phyloP scores from a whole-genome alignment of 2,888 invertebrate species.

The Strigamia crassipes region DNA sequence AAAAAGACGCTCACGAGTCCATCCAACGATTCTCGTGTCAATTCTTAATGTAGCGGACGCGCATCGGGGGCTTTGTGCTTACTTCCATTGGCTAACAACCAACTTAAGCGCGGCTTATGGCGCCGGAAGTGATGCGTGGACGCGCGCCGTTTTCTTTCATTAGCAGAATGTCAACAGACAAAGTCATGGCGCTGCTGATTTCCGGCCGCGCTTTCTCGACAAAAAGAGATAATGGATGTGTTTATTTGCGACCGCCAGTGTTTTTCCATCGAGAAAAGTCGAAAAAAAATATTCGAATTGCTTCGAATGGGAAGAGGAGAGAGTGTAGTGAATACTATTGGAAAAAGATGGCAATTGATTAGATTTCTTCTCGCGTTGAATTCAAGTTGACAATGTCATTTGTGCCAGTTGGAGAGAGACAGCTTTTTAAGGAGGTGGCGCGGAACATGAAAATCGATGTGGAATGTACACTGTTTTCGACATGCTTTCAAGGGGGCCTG shows the following conservation, averaged over 20 bases:
- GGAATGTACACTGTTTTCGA: neutral
- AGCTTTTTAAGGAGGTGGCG: neutral
- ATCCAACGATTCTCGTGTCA: neutral
- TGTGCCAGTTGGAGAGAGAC: neutral
- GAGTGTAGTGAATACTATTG: too few relatives aligned
- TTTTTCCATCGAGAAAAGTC: neutral
- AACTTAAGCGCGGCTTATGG: slow-evolving; percentile 12
- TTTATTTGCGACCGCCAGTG: neutral
- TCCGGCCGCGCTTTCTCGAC: neutral
- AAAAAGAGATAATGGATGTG: slow-evolving; percentile 8
- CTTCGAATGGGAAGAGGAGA: too few relatives aligned
- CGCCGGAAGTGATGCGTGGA: slow-evolving; percentile 21
- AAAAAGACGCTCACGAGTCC: slow-evolving; percentile 12
- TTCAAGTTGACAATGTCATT: neutral
- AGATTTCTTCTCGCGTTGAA: too few relatives aligned
- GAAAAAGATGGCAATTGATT: too few relatives aligned
- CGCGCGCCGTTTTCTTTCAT: slow-evolving; percentile 21
- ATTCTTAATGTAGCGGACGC: slow-evolving; percentile 21
- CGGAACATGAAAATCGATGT: neutral
- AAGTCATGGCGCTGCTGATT: slow-evolving; percentile 10
- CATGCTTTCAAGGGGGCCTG: neutral
- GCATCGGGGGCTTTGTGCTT: neutral
- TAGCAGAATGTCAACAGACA: slow-evolving; percentile 7
- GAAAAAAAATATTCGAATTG: too few relatives aligned
- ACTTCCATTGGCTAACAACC: neutral